Evolutionary conservation across 2,113 vertebrate genomes (phyloP).

Genomic region (Typhlomys cinereus): DNA sequence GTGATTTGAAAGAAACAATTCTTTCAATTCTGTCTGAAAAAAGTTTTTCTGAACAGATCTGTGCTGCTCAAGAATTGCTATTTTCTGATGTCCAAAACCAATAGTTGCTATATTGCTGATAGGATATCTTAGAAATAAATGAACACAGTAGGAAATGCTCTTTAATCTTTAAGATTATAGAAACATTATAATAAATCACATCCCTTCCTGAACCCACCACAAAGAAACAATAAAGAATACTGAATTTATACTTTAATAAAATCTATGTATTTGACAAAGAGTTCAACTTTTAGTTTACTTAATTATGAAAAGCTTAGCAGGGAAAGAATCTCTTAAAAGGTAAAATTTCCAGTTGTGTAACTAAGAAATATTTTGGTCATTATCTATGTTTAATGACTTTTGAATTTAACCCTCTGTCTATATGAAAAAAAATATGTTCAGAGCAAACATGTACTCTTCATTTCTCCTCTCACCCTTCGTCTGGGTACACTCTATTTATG

Average conservation of each 20-base stretch:
- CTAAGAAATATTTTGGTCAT: conserved; percentile 55
- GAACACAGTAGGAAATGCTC: background rate
- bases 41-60: no score
- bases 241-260: conserved; percentile 10
- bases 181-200: conserved; percentile 22
- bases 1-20: background rate
- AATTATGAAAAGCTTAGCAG: conserved; percentile 32
- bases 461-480: conserved; percentile 66
- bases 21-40: background rate
- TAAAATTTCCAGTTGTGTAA: background rate
- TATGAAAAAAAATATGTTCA: conserved; percentile 56
- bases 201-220: conserved; percentile 20
- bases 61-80: background rate
- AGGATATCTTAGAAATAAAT: conserved; percentile 37
- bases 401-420: conserved; percentile 48
- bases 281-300: conserved; percentile 50
- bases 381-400: conserved; percentile 17
- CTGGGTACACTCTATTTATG: conserved; percentile 84
- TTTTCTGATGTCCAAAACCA: background rate
- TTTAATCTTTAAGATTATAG: conserved; percentile 29
- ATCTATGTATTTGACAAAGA: conserved; percentile 40
- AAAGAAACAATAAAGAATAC: background rate
- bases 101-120: background rate
- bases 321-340: conserved; percentile 42
- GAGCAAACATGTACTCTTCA: conserved; percentile 64